Conservation (phyloP, 2,113 vertebrate species). For the Pteropus alecto region DNA sequence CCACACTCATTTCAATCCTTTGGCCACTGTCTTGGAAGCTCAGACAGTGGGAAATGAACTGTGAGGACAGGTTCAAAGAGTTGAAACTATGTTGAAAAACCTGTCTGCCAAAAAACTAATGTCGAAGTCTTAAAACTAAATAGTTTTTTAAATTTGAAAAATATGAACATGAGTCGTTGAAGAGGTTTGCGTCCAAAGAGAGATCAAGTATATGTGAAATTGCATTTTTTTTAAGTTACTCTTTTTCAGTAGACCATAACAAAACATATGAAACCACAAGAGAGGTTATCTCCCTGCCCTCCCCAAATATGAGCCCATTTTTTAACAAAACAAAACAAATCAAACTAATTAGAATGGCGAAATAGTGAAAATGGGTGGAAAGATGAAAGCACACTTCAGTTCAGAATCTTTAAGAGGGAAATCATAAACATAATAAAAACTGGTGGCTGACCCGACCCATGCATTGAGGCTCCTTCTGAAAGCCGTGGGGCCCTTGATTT, state of each 20-base stretch:
- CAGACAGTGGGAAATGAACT: background rate
- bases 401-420: background rate
- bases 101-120: slow-evolving; percentile 10
- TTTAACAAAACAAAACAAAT: slow-evolving; percentile 18
- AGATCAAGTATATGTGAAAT: slow-evolving; percentile 51
- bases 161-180: slow-evolving; percentile 36
- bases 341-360: slow-evolving; percentile 14
- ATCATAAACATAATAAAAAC: background rate
- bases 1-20: background rate
- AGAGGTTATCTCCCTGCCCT: background rate
- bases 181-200: slow-evolving; percentile 12
- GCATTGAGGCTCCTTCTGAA: background rate
- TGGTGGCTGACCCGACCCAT: background rate
- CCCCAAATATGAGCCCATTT: background rate
- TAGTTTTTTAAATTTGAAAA: slow-evolving; percentile 33
- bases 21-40: background rate
- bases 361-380: background rate
- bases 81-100: slow-evolving; percentile 25
- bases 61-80: slow-evolving; percentile 2
- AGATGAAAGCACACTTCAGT: background rate
- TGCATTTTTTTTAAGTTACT: background rate
- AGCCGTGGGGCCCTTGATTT: background rate
- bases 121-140: slow-evolving; percentile 54
- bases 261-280: slow-evolving; percentile 20
- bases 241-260: slow-evolving; percentile 21